Evolutionary conservation across 2,113 vertebrate genomes (phyloP).

Genomic region (Hippocampus zosterae): DNA sequence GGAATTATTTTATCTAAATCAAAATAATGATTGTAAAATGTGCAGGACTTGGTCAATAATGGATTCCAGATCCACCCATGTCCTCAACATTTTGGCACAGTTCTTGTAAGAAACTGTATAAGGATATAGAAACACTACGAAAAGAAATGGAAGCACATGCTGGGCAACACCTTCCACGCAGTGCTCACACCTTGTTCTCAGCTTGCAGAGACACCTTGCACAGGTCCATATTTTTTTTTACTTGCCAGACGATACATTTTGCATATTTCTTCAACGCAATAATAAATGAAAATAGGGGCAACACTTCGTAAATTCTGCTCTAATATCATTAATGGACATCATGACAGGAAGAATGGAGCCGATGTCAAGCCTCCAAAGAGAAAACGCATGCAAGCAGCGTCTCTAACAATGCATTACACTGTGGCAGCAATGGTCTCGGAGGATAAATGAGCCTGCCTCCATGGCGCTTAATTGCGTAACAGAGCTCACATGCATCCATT

Average conservation of each 20-base stretch:
- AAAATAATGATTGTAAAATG: not conserved
- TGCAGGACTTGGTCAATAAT: no score
- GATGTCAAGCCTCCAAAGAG: constrained; percentile 9
- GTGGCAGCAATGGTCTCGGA: constrained; percentile 24
- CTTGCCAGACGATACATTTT: constrained; percentile 22
- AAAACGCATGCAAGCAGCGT: constrained; percentile 21
- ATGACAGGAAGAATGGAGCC: not conserved
- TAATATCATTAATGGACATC: constrained; percentile 21
- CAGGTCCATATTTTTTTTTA: constrained; percentile 2
- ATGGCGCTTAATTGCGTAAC: constrained; percentile 31
- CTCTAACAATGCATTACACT: constrained; percentile 24
- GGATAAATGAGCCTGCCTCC: constrained; percentile 36
- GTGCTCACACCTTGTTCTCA: constrained; percentile 24
- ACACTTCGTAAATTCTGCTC: constrained; percentile 23
- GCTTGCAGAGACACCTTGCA: constrained; percentile 19
- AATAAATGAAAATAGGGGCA: constrained; percentile 11
- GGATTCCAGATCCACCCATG: not conserved
- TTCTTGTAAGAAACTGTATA: not conserved
- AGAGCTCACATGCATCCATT: constrained; percentile 34
- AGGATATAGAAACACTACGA: not conserved
- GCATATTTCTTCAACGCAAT: not conserved
- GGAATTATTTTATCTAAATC: no score
- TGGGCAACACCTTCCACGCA: constrained; percentile 18
- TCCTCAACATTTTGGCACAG: not conserved
- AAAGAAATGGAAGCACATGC: not conserved